Base-by-base conservation (phyloP, 2,888 invertebrate genomes). In the Isotomurus palustris region DNA sequence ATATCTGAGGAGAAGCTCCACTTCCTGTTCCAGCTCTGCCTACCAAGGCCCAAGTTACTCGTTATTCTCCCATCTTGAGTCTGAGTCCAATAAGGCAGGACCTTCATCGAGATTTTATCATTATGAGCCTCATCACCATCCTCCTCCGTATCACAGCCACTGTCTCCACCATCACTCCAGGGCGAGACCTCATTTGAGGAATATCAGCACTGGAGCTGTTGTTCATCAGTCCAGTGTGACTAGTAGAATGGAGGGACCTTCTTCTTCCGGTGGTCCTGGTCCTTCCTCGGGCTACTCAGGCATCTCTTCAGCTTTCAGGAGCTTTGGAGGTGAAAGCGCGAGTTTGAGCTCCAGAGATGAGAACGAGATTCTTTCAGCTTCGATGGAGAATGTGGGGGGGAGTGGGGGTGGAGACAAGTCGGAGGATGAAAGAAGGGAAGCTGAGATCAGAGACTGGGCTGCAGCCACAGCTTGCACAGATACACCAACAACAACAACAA, bases 371-470 rank as follows among this genome's bases (percentile, higher is more conserved):
- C 24, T 48, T 6, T 24, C 48, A 25, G 45, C 29, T 2, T 38
- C 49, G 10, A 44, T 32, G 12, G 57, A 29, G 27, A 53, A 53
- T 22, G 54, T 45, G 17, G 53, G 48, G 47, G 35, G 19, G 21
- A 25, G 8, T 14, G 53, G 27, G 29, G 41, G 49, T 17, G 48
- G 48, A 22, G 47, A 54, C 8, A 36, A 48, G 14, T 43, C 43
- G 8, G 48, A 47, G 25, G 56, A 62, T 32, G 56, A 60, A 21
- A 40, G 40, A 21, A 48, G 56, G 14, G 61, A 64, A 6, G 57
- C 56, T 27, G 60, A 60, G 51, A 60, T 58, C 51, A 53, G 58
- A 47, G 57, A 62, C 41, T 66, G 62, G 65, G 65, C 62, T 21
- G 60, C 65, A 32, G 60, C 60, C 17, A 58, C 60, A 19, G 52